Base-by-base conservation (phyloP, 2,113 vertebrate species). In the Ochotona princeps region DNA sequence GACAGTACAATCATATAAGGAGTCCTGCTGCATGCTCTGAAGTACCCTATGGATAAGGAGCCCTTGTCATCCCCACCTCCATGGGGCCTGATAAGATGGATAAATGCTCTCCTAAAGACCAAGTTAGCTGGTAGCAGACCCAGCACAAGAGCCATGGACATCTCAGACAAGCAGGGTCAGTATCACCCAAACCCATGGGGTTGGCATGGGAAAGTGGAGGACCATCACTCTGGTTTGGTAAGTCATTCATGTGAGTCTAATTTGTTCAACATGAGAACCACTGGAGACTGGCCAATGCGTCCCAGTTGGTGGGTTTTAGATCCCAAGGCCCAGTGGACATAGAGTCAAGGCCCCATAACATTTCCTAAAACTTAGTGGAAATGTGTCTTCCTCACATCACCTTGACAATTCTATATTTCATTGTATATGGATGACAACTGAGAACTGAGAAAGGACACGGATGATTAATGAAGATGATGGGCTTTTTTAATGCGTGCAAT, bases 51-150 rank as follows among this genome's bases (percentile, higher is more conserved):
- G 67, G 76, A 3, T 30, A 1, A 73, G 75, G 8, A 51, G 8
- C 44, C 10, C 4, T 13, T 73, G 20, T 72, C 28, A 44, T 75
- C 15, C 28, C 7, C 14, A 12, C 61, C 47, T 20, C 15, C 38
- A 2, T 0, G 6, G 47, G 49, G 30, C 28, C 8, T 75, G 49
- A 2, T n/a, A 81, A 78, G 54, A 35, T 63, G 70, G 81, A 23
- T 15, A 18, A 47, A 67, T 26, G 21, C 10, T 49, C 57, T 65
- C 0, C 78, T 30, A 61, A 88, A 94, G 88, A 70, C 79, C 70
- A 30, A n/a, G n/a, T 93, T 87, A 89, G 57, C 94, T 44, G 90
- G 38, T 25, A 44, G 85, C 92, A 96, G 21, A 95, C 12, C 12
- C 72, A 65, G 65, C 13, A 38, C 30, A 85, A 80, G 38, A 44